Evolutionary conservation across 2,797 vertebrate genomes (phyloP).

Genomic region (Halcyon chelicuti): DNA sequence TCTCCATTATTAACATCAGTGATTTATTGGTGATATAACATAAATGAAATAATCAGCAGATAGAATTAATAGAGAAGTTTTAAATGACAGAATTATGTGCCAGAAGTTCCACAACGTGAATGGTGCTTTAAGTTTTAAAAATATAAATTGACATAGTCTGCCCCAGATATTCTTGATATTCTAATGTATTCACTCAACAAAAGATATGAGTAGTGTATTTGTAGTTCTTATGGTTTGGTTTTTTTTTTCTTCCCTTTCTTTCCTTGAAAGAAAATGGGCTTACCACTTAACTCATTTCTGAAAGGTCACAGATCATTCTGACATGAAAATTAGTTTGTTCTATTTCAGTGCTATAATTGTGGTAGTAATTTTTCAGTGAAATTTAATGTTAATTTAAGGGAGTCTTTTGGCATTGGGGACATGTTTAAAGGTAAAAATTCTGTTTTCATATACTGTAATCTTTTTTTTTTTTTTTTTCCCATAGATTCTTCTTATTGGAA

Average conservation of each 20-base stretch:
- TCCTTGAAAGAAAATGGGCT: not conserved
- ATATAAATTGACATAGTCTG: not conserved
- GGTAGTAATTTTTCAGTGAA: not conserved
- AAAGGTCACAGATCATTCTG: slow-evolving; percentile 10
- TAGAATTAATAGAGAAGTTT: slow-evolving; percentile 45
- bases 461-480: not conserved
- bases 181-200: not conserved
- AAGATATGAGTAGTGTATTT: not conserved
- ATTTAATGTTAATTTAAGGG: not conserved
- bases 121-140: not conserved
- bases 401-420: fast-evolving
- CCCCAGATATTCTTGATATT: not conserved
- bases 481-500: not conserved
- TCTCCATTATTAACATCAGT: not conserved
- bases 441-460: not conserved
- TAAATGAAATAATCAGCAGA: slow-evolving; percentile 18
- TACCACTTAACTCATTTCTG: not conserved
- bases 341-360: not conserved
- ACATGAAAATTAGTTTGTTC: not conserved
- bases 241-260: not conserved
- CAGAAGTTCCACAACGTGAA: slow-evolving; percentile 15
- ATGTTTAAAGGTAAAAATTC: not conserved
- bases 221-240: not conserved
- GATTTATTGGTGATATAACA: not conserved
- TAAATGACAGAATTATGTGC: slow-evolving; percentile 26